Percentiles rank a stretch among this genome's conserved stretches.
Conservation (phyloP, 2,888 invertebrate species). For the Athalia circularis region DNA sequence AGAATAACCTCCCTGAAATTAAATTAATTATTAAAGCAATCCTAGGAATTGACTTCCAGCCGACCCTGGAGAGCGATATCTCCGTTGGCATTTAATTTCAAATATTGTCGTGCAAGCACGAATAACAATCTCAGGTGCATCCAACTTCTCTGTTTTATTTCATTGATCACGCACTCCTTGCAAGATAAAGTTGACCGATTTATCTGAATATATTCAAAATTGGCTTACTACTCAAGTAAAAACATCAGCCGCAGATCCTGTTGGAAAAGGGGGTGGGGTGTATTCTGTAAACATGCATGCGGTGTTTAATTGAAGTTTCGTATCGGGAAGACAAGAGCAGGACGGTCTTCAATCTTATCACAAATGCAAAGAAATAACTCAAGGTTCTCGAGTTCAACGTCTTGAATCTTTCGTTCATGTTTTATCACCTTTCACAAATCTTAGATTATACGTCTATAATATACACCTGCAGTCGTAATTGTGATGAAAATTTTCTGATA, state of each 20-base stretch:
- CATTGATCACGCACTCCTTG: conserved; percentile 7
- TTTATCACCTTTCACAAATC: too few relatives aligned
- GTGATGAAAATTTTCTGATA: too few relatives aligned
- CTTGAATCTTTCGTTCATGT: too few relatives aligned
- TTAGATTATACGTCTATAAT: too few relatives aligned
- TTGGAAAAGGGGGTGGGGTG: not conserved
- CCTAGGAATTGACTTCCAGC: conserved; percentile 27
- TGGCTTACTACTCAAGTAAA: conserved; percentile 33
- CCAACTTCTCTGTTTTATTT: not conserved
- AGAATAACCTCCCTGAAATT: not conserved
- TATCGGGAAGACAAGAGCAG: conserved; percentile 14
- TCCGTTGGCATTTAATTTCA: conserved; percentile 28
- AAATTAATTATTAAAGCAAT: conserved; percentile 39
- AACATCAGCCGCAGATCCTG: conserved; percentile 42
- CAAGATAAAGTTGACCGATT: conserved; percentile 42
- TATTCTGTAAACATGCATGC: conserved; percentile 44
- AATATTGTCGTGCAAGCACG: conserved; percentile 43
- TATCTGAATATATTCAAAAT: conserved; percentile 41
- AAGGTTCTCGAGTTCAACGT: too few relatives aligned
- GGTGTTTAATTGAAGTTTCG: conserved; percentile 44
- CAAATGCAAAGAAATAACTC: conserved; percentile 10
- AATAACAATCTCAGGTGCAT: conserved; percentile 31
- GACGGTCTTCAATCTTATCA: conserved; percentile 39
- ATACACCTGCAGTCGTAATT: too few relatives aligned
- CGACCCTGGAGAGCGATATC: not conserved